Evolutionary conservation across 2,888 invertebrate species (phyloP), one percentile per base, ranked within the genome.

Genomic region (Drosophila fungiperda): DNA sequence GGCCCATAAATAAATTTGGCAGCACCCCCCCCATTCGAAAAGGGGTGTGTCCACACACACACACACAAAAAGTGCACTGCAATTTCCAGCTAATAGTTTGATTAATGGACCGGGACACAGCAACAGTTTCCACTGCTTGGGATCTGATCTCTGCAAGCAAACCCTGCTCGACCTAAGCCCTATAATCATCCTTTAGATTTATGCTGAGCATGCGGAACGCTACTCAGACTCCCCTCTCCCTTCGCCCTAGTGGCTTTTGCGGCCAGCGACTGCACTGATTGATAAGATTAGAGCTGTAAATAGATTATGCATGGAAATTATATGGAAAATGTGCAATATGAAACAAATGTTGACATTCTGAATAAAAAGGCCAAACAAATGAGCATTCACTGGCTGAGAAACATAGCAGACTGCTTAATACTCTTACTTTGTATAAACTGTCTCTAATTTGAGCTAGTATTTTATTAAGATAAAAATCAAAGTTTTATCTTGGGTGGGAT

Each of bases 1-100:
- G 78, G 71, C 75, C 71, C 86, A 82, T 89, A 82, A 86, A 89
- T 87, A 84, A 83, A 79, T 77, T 48, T 38, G 29, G 36, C 45
- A 42, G 58, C 33, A n/a, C 50, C 26, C 12, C 3, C n/a, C 23
- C 17, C 40, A 17, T 9, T 9, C 57, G 70, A 71, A 83, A 89
- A 84, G 87, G 91, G 91, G 91, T 88, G 90, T 88, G 84, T 80
- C 83, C 66, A 38, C 73, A 52, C 29, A 45, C 66, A 38, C 73
- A n/a, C n/a, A 52, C 29, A 45, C 45, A 45, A 80, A 75, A 73
- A 78, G 77, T 70, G 73, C 74, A 79, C 55, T 60, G 63, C 67
- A 77, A 80, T 83, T 79, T 81, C 73, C 78, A 83, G 90, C 91
- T 93, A 93, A 93, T 93, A 93, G 93, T 93, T 93, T 93, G 93